These are phyloP conservation scores for Charanyca ferruginea DNA, from an alignment of 2,888 invertebrate genomes.

Conservation along the genomic window DNA sequence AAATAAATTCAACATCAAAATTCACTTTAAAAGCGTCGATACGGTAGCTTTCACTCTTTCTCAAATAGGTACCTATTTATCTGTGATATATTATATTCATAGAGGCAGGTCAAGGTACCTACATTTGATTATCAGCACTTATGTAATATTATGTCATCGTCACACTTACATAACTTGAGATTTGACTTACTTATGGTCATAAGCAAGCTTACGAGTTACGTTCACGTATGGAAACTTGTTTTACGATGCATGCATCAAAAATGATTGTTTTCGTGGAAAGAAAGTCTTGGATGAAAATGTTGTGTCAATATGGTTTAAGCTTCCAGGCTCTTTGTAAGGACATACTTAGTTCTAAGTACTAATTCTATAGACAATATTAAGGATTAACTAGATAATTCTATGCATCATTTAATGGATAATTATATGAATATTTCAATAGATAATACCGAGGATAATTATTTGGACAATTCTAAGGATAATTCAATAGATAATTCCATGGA, in stretches of 20 bases:
- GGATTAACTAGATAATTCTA: no score
- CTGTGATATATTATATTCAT: constrained; percentile 42
- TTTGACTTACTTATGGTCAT: constrained; percentile 46
- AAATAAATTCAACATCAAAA: background rate
- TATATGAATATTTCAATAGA: no score
- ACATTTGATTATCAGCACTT: constrained; percentile 55
- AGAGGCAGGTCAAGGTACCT: constrained; percentile 58
- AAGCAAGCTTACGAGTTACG: constrained; percentile 10
- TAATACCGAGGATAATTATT: no score
- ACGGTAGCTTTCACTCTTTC: constrained; percentile 42
- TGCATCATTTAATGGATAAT: no score
- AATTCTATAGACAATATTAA: no score
- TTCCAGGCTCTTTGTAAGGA: no score
- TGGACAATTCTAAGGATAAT: no score
- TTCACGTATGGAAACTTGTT: constrained; percentile 12
- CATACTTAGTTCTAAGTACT: no score
- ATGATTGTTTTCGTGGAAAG: constrained; percentile 9
- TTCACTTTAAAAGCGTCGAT: background rate
- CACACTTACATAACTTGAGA: constrained; percentile 36
- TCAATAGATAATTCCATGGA: no score
- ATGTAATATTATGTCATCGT: constrained; percentile 58
- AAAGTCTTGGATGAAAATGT: no score
- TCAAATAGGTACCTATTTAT: constrained; percentile 24
- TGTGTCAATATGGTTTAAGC: no score
- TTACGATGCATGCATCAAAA: constrained; percentile 13